A percentile compares a stretch with the other conserved stretches of the same genome.
Evolutionary conservation across 1,140 invertebrate genomes (phyloP).

Genomic region (Drosophila suzukii): DNA sequence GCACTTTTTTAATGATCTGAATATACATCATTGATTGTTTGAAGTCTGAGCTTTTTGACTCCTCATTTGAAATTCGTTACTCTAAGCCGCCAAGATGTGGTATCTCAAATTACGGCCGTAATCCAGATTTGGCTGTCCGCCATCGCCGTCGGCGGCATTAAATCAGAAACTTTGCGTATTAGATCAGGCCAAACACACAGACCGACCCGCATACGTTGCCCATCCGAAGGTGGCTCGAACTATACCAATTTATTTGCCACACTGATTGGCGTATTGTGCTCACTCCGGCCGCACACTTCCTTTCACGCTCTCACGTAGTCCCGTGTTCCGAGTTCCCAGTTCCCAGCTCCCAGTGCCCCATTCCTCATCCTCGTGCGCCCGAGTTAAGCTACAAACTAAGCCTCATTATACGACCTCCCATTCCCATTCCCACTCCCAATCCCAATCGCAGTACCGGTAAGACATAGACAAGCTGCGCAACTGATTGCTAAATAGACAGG

Average conservation of each 20-base stretch:
- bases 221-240: conserved; percentile 24
- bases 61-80: background rate
- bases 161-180: conserved; percentile 59
- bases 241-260: conserved; percentile 59
- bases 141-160: conserved; percentile 28
- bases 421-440: background rate
- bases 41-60: background rate
- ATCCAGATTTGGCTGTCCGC: conserved; percentile 26
- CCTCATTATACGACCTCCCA: conserved; percentile 51
- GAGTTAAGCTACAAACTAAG: conserved; percentile 54
- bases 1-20: background rate
- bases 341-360: background rate
- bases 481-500: conserved; percentile 67
- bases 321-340: background rate
- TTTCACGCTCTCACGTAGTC: conserved; percentile 33
- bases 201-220: conserved; percentile 3
- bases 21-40: background rate
- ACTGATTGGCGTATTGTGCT: conserved; percentile 61
- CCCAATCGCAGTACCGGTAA: conserved; percentile 15
- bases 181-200: conserved; percentile 20
- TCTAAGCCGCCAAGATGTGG: conserved; percentile 8
- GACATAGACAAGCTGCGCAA: conserved; percentile 57
- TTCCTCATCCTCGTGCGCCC: conserved; percentile 18
- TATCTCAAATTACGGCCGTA: conserved; percentile 26
- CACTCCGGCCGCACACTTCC: conserved; percentile 28